Conservation (phyloP, 2,888 invertebrate species). For the Tyria jacobaeae region DNA sequence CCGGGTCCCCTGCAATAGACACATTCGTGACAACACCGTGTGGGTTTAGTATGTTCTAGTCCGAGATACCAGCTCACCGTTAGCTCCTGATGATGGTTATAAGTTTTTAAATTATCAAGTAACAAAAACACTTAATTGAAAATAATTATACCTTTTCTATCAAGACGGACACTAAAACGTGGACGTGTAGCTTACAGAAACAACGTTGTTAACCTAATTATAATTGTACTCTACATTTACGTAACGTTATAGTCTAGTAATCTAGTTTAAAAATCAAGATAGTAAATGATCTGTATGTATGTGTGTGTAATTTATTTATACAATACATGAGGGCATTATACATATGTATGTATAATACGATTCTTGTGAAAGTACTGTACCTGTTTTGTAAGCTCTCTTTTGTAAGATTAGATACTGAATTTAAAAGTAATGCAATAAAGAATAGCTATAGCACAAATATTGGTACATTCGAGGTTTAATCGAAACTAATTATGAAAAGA, state of each 20-base stretch:
- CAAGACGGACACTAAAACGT: background rate
- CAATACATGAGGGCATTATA: too few species aligned
- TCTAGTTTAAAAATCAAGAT: slow-evolving; percentile 1
- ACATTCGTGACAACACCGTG: too few species aligned
- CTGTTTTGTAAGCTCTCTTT: background rate
- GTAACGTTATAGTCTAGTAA: background rate
- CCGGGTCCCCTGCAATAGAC: too few species aligned
- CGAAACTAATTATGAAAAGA: background rate
- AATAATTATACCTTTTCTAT: background rate
- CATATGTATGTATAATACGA: background rate
- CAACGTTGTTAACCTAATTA: background rate
- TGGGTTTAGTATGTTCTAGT: too few species aligned
- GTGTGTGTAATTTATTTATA: background rate
- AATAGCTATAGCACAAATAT: background rate
- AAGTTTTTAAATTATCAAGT: too few species aligned
- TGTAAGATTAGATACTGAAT: background rate
- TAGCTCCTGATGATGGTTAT: too few species aligned
- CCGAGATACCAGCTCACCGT: too few species aligned
- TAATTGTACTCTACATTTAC: background rate
- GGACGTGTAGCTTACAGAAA: background rate
- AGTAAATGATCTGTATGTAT: background rate
- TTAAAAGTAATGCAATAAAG: background rate
- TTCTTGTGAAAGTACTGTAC: background rate
- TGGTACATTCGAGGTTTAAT: background rate
- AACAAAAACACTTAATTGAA: background rate